Evolutionary conservation across 2,888 invertebrate genomes (phyloP), one percentile per base, ranked within the genome.

Genomic region (Leucophenga montana): DNA sequence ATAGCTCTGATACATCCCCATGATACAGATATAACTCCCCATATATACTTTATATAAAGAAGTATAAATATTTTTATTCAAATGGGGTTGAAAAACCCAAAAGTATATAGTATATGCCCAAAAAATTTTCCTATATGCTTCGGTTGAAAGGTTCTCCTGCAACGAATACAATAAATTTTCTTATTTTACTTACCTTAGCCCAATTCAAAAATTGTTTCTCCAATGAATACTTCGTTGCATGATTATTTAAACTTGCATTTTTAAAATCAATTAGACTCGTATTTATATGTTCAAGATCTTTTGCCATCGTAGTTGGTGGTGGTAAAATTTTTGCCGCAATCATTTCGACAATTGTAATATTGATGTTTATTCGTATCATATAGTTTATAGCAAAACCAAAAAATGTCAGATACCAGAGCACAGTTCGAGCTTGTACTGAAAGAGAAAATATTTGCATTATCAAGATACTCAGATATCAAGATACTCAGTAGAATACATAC

Each of bases 281-380:
- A 39, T 39, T 22, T 22, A 50, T 39, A 48, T 27, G 11, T 22
- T 22, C 33, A 16, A 61, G 53, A 16, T 56, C 27, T 33, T 65
- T 33, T 22, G 67, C 33, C n/a, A 72, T 65, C 14, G 66, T 27
- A 20, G 27, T 14, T 53, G 11, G 27, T 56, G 62, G 73, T 9
- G 57, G 48, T 18, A 48, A 68, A 53, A 65, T 68, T 67, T 76
- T 75, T 8, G 66, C 67, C 5, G 75, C 82, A 54, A 86, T 91
- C 93, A 93, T 93, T 59, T 92, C 91, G 62, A 93, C 93, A 77
- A 93, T 92, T 27, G 92, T 91, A 67, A 93, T 91, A 81, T 92
- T 93, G 68, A 93, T 86, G 86, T 93, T 93, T 67, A 92, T 91
- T 27, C 93, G 89, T 16, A 92, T 88, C 92, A 93, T 92, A 81